Conservation (phyloP, 2,113 vertebrate species). For the Neotoma lepida region DNA sequence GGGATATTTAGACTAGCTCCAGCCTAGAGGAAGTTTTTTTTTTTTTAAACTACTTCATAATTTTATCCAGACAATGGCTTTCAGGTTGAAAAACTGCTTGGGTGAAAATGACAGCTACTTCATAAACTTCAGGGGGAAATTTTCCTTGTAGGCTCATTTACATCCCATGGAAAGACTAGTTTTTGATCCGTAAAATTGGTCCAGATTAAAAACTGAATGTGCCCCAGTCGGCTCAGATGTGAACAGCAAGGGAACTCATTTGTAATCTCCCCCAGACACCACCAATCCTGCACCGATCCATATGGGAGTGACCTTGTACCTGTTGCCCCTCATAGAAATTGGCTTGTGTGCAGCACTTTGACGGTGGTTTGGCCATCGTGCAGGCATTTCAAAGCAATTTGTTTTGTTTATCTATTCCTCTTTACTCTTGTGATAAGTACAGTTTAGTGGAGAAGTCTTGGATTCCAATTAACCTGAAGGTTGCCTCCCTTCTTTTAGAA, state of each 20-base stretch:
- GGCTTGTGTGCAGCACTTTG: neutral
- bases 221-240: constrained; percentile 64
- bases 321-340: constrained; percentile 18
- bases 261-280: constrained; percentile 75
- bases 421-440: neutral
- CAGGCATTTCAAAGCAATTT: neutral
- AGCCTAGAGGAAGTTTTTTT: constrained; percentile 21
- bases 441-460: constrained; percentile 20
- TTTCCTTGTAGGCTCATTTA: constrained; percentile 72
- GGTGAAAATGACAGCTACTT: constrained; percentile 74
- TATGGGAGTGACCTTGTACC: constrained; percentile 56
- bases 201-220: constrained; percentile 78
- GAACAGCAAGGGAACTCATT: constrained; percentile 71
- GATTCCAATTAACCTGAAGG: constrained; percentile 40
- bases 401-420: neutral
- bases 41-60: constrained; percentile 59
- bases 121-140: constrained; percentile 71
- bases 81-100: constrained; percentile 64
- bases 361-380: neutral
- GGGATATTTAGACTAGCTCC: constrained; percentile 33
- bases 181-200: constrained; percentile 82
- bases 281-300: constrained; percentile 28
- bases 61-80: constrained; percentile 67
- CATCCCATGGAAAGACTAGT: constrained; percentile 74
- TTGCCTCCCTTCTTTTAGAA: neutral